Base-by-base conservation (phyloP, 53 echinoderm and acorn worm genomes). In the Luidia sarsii region DNA sequence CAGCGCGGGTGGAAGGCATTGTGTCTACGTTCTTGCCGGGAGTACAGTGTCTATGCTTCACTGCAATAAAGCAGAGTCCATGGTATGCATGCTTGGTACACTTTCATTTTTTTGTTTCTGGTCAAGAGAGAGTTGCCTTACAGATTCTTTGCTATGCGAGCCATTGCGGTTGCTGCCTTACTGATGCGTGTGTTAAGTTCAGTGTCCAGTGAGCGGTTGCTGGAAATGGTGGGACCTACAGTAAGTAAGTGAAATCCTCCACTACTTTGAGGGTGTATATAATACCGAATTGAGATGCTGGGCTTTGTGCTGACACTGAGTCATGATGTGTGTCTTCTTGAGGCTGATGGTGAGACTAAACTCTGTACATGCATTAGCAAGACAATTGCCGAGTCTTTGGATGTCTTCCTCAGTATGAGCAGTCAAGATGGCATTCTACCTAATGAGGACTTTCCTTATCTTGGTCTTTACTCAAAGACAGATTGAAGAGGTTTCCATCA, bases 321-420 rank as follows among this genome's bases (percentile, higher is more conserved):
- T n/a, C n/a, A n/a, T n/a, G n/a, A n/a, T n/a, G n/a, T n/a, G n/a
- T 7, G 68, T 21, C 39, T 54, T 67, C 38, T 33, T 33, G 15
- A 69, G 34, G 35, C 31, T 31, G 24, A 83, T 45, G 29, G 13
- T 83, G 70, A 70, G 10, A 23, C 68, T 21, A 39, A 83, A 69
- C n/a, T 63, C 63, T 9, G 8, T 20, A 18, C 18, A 49, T 15
- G 28, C 50, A 27, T 7, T 59, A 64, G 73, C n/a, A 46, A 29
- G 14, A 54, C 53, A 46, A 21, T 71, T 28, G 48, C 25, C 14
- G 65, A 50, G 33, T 29, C 50, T 35, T 60, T 50, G 43, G 61
- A 60, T 37, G 39, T 35, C 9, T 52, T 15, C 63, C 16, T 32
- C 22, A 28, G 59, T 13, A 4, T 57, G 59, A 15, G 41, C 24